phyloP scores from a whole-genome alignment of 2,113 vertebrate genomes.

The Electrona antarctica region DNA sequence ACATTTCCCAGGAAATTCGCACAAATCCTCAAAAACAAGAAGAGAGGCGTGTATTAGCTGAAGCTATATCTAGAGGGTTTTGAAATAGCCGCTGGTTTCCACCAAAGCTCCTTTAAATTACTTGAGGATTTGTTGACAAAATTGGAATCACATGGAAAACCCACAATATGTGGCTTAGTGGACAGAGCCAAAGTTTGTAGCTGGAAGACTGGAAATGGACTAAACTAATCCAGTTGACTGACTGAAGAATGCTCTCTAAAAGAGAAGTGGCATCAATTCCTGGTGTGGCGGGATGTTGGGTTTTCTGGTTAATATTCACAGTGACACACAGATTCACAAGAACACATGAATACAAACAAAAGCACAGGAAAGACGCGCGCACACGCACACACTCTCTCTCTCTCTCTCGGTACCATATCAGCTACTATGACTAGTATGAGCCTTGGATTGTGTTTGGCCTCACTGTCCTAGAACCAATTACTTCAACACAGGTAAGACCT shows the following conservation, averaged over 20 bases:
- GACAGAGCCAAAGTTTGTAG: conserved; percentile 19
- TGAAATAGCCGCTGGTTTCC: conserved; percentile 37
- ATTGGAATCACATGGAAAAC: conserved; percentile 27
- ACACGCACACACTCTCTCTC: no score
- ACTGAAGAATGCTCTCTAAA: neutral
- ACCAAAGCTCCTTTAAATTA: conserved; percentile 56
- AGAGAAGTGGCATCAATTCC: conserved; percentile 1
- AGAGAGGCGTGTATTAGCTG: conserved; percentile 30
- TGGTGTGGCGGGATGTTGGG: neutral
- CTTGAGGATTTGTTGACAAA: conserved; percentile 14
- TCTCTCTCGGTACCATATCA: no score
- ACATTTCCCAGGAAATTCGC: conserved; percentile 30
- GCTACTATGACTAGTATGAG: no score
- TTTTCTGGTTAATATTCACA: conserved; percentile 29
- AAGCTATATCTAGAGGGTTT: no score
- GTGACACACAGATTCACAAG: neutral
- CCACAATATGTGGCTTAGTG: conserved; percentile 18
- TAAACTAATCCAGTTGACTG: neutral
- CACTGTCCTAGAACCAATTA: no score
- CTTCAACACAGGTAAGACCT: no score
- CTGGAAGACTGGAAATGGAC: conserved; percentile 20
- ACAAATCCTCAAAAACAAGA: conserved; percentile 27
- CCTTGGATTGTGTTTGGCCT: no score
- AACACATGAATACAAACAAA: no score
- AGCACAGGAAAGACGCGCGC: no score